Conservation (phyloP, 1,140 invertebrate genomes). For the Polypedilum pembai region DNA sequence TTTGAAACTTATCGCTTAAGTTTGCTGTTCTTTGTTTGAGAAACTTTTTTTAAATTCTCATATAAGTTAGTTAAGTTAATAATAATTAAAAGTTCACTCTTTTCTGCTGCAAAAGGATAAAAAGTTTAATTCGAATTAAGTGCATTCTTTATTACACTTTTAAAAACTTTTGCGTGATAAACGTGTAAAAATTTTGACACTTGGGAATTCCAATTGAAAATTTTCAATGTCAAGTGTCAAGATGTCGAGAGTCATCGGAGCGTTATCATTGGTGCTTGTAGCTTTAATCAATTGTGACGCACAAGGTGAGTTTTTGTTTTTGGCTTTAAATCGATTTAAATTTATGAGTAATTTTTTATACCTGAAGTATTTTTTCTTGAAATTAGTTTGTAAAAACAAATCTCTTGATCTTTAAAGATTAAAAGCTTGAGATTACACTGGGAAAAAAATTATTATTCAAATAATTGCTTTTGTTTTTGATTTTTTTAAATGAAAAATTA, state of each 20-base stretch:
- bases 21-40: not conserved
- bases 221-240: not conserved
- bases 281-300: not conserved
- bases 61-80: not conserved
- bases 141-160: not conserved
- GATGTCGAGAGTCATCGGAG: not conserved
- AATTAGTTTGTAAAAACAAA: not conserved
- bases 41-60: not conserved
- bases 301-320: not conserved
- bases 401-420: not conserved
- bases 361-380: not conserved
- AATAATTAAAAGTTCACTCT: not conserved
- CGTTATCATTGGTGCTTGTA: not conserved
- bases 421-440: not conserved
- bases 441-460: not conserved
- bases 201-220: not conserved
- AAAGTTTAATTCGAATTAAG: not conserved
- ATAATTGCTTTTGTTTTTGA: not conserved
- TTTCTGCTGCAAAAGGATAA: not conserved
- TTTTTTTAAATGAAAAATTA: too few species aligned
- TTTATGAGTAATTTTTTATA: not conserved
- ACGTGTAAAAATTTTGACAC: not conserved
- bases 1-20: not conserved
- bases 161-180: not conserved
- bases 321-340: not conserved